Evolutionary conservation across 2,888 invertebrate genomes (phyloP), one percentile per base, ranked within the genome.

Genomic region (Phortica magna): DNA sequence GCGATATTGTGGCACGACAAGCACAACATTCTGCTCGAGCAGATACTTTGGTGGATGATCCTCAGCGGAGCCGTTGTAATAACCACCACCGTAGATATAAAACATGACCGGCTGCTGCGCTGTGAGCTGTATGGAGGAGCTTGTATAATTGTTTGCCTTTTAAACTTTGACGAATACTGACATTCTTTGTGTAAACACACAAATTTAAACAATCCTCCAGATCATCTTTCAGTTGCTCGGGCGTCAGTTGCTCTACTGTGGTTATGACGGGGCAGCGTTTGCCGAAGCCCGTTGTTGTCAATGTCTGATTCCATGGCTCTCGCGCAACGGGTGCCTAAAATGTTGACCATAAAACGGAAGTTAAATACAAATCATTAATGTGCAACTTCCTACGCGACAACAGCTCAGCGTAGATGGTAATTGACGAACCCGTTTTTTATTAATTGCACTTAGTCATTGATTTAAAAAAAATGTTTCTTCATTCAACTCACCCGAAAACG

Each of bases 1-100:
- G 5, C 93, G 89, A 85, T 93, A 93, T 80, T 93, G 92, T 7
- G 92, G 89, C 14, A 93, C 92, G 0, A 93, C 93, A 5, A 93
- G 83, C 0, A 93, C 90, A 14, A 93, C 88, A 79, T 93, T 93
- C 43, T 91, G 87, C 82, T 93, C 93, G 10, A 93, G 84, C 2
- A 93, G 83, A 83, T 91, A 91, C 76, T 90, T 81, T 6, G 92
- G 91, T 12, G 92, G 91, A 83, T 90, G 91, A 80, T 90, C 87
- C 17, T 83, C 78, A 5, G 92, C 83, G 1, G 91, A 89, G 41
- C 93, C 92, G 81, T 91, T 90, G 74, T 89, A 88, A 78, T 91
- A 92, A 22, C 90, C 92, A 10, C 93, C 93, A 0, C 93, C 93
- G 76, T 93, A 92, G 70, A 92, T 84, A 78, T 91, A 93, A 31